phyloP scores from a whole-genome alignment of 2,888 invertebrate species.

The Dolichopus griseipennis region DNA sequence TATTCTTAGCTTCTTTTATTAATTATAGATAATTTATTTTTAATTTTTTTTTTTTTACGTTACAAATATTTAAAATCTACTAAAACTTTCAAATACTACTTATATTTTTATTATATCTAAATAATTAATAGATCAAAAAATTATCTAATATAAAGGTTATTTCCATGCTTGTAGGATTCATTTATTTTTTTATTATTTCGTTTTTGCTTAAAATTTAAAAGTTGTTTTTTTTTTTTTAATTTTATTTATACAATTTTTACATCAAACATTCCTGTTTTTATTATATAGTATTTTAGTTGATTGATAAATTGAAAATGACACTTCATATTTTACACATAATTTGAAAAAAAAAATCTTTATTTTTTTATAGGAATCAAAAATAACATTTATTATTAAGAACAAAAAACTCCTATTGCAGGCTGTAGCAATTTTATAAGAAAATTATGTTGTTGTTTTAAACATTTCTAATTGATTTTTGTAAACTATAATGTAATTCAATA shows the following conservation, averaged over 20 bases:
- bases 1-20: neutral
- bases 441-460: too few relatives aligned
- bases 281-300: neutral
- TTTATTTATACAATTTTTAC: neutral
- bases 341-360: too few relatives aligned
- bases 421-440: too few relatives aligned
- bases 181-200: neutral
- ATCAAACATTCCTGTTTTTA: neutral
- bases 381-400: too few relatives aligned
- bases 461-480: too few relatives aligned
- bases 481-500: too few relatives aligned
- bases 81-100: slow-evolving; percentile 1
- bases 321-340: neutral
- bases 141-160: neutral
- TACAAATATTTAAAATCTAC: slow-evolving; percentile 1
- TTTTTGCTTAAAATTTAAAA: neutral
- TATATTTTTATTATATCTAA: neutral
- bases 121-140: neutral
- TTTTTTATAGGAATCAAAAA: too few relatives aligned
- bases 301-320: neutral
- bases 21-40: neutral
- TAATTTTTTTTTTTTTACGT: neutral
- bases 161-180: neutral
- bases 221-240: neutral
- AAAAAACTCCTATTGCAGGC: too few relatives aligned